These are phyloP conservation scores for Zelleria hepariella DNA, from an alignment of 2,888 invertebrate species.

Conservation along the genomic window DNA sequence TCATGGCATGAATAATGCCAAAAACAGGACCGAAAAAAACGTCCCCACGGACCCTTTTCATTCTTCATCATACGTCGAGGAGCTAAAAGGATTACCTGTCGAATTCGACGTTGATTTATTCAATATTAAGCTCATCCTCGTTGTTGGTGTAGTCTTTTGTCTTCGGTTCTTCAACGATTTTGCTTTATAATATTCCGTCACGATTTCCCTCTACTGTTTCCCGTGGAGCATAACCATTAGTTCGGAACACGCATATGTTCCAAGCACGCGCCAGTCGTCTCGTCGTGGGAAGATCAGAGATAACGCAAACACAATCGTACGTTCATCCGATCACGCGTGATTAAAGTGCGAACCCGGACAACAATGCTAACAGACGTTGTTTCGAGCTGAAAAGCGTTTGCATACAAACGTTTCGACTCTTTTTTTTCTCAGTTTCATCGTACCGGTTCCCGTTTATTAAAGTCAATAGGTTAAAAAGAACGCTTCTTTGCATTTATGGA, in stretches of 20 bases:
- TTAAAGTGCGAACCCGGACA: conserved; percentile 52
- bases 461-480: conserved; percentile 11
- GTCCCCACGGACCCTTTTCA: conserved; percentile 20
- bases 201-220: background rate
- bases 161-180: background rate
- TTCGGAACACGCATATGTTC: background rate
- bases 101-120: conserved; percentile 43
- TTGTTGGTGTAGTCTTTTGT: background rate
- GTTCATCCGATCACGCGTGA: conserved; percentile 64
- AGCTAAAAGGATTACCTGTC: conserved; percentile 44
- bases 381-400: conserved; percentile 15
- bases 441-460: conserved; percentile 15
- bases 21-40: conserved; percentile 21
- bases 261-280: background rate
- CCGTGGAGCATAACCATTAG: background rate
- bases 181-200: background rate
- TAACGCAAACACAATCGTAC: conserved; percentile 46
- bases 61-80: conserved; percentile 30
- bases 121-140: conserved; percentile 20
- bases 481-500: conserved; percentile 9
- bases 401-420: conserved; percentile 13
- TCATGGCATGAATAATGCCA: conserved; percentile 33
- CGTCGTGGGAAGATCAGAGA: conserved; percentile 51
- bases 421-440: conserved; percentile 9
- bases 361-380: conserved; percentile 38